Evolutionary conservation across 1,140 invertebrate species (phyloP).

Genomic region (Tribolium castaneum): DNA sequence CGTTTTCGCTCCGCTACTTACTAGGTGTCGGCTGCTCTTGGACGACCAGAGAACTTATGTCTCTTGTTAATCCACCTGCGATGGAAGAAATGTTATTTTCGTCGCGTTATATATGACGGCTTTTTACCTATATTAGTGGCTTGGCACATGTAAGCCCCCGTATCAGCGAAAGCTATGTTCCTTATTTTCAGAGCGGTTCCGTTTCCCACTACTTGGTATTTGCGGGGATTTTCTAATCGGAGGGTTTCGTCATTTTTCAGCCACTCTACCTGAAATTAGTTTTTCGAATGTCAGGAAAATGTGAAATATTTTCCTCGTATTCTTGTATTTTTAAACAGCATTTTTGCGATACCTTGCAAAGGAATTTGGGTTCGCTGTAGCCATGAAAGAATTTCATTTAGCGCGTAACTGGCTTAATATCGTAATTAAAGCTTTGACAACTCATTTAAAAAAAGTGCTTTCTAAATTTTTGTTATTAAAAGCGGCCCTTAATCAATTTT

Average conservation of each 20-base stretch:
- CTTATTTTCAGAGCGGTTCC: constrained; percentile 76
- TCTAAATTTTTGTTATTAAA: too few relatives aligned
- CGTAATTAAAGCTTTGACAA: too few relatives aligned
- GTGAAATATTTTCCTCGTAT: not conserved
- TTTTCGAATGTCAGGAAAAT: not conserved
- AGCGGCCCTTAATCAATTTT: too few relatives aligned
- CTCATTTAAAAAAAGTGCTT: too few relatives aligned
- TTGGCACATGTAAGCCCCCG: constrained; percentile 83
- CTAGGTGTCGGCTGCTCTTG: constrained; percentile 77
- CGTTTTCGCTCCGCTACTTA: constrained; percentile 61
- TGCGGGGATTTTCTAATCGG: constrained; percentile 66
- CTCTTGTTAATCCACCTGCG: constrained; percentile 74
- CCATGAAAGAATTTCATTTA: too few relatives aligned
- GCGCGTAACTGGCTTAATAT: too few relatives aligned
- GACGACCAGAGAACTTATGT: constrained; percentile 78
- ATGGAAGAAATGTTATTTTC: constrained; percentile 21
- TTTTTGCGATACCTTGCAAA: too few relatives aligned
- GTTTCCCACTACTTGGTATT: constrained; percentile 77
- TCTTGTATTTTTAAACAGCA: too few relatives aligned
- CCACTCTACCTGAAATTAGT: constrained; percentile 71
- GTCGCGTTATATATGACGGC: not conserved
- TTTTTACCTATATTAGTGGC: constrained; percentile 70
- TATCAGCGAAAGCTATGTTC: constrained; percentile 78
- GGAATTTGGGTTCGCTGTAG: too few relatives aligned
- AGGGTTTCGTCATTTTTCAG: constrained; percentile 79